These are phyloP conservation scores for Ectobius pallidus DNA, from an alignment of 2,888 invertebrate genomes.

Conservation along the genomic window DNA sequence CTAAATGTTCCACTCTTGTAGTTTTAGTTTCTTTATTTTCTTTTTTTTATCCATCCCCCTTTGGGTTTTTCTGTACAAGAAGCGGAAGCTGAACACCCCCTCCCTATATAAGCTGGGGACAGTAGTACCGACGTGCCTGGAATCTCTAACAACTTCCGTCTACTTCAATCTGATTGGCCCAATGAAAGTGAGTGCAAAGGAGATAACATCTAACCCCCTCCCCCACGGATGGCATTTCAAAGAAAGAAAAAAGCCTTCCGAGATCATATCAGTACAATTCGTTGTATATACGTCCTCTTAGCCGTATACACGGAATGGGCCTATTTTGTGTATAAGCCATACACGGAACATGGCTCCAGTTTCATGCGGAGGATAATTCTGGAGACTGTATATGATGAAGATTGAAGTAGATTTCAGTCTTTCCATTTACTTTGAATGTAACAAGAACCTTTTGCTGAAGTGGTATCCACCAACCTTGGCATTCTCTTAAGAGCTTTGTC, in stretches of 20 bases:
- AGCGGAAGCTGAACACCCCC: conserved; percentile 12
- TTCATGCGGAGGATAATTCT: not conserved
- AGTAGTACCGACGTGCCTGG: conserved; percentile 22
- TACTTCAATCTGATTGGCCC: conserved; percentile 30
- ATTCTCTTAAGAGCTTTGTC: too few relatives aligned
- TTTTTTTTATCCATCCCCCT: not conserved
- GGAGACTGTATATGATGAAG: not conserved
- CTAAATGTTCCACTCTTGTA: conserved; percentile 20
- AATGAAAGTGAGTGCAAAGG: conserved; percentile 31
- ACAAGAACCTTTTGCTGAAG: not conserved
- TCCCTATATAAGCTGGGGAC: conserved; percentile 13
- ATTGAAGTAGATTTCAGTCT: not conserved
- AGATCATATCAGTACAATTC: conserved; percentile 26
- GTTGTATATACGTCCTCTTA: conserved; percentile 7
- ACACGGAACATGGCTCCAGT: not conserved
- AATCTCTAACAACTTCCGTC: conserved; percentile 31
- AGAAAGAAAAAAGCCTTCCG: conserved; percentile 10
- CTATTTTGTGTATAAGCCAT: not conserved
- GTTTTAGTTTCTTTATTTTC: conserved; percentile 14
- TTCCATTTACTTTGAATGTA: not conserved
- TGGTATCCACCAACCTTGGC: not conserved
- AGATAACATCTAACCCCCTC: conserved; percentile 15
- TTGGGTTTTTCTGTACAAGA: conserved; percentile 10
- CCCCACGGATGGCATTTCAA: not conserved
- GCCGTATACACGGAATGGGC: not conserved